Conservation (phyloP, 2,113 vertebrate genomes). For the Ictalurus punctatus region DNA sequence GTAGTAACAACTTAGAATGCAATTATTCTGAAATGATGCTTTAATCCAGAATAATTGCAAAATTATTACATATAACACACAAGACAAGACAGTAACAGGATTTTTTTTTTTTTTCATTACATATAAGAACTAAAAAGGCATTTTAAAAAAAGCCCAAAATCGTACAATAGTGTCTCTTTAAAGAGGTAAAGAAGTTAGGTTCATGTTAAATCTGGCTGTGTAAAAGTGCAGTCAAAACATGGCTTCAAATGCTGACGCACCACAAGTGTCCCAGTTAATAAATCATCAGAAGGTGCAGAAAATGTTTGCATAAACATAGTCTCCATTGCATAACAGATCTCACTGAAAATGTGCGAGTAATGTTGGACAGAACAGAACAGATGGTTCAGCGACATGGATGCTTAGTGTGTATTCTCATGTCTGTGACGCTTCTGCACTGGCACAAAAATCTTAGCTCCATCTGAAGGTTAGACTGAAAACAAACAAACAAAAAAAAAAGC, state of each 20-base stretch:
- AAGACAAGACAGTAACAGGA: neutral
- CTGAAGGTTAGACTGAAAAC: neutral
- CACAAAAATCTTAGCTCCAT: neutral
- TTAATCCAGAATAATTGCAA: too few species aligned
- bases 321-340: conserved; percentile 13
- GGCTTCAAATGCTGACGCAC: neutral
- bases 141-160: neutral
- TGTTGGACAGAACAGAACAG: neutral
- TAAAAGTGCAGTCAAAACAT: neutral
- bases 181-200: neutral
- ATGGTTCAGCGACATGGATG: neutral
- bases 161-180: neutral
- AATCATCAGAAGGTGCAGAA: conserved; percentile 8
- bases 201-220: neutral
- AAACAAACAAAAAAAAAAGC: neutral
- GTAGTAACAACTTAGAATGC: too few species aligned
- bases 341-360: conserved; percentile 9
- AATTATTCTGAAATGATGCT: too few species aligned
- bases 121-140: neutral
- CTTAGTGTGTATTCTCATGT: neutral
- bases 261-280: neutral
- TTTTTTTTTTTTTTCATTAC: neutral
- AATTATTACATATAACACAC: neutral
- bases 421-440: neutral
- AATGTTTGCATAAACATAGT: conserved; percentile 17